phyloP scores from a whole-genome alignment of 2,113 vertebrate genomes.

The Eulemur rufifrons region DNA sequence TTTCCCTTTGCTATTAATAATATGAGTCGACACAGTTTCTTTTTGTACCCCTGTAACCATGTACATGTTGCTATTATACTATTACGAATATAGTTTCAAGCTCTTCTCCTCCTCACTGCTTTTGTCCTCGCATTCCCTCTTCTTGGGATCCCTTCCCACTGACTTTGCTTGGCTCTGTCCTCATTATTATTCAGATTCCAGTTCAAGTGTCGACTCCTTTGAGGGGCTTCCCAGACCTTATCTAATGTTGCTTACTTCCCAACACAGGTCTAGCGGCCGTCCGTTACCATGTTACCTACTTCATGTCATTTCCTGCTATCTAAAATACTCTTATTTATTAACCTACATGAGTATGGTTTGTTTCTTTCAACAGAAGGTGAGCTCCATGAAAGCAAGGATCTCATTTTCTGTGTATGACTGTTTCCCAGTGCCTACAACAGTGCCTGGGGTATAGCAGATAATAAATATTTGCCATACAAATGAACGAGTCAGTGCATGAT shows the following conservation, averaged over 20 bases:
- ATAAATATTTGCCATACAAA: constrained; percentile 9
- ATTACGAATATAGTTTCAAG: not conserved
- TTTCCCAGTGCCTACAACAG: not conserved
- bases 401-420: not conserved
- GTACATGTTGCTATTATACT: not conserved
- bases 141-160: not conserved
- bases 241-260: not conserved
- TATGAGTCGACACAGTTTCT: not conserved
- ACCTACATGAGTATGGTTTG: not conserved
- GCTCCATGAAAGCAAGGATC: not conserved
- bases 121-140: not conserved
- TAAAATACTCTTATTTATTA: constrained; percentile 3
- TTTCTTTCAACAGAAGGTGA: not conserved
- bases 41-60: not conserved
- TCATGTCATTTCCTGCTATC: not conserved
- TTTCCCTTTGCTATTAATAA: not conserved
- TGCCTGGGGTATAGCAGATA: not conserved
- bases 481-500: not conserved
- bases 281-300: not conserved
- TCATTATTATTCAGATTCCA: not conserved
- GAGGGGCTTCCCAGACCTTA: not conserved
- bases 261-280: not conserved
- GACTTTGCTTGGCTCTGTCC: not conserved
- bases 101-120: not conserved
- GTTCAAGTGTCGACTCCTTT: not conserved